phyloP scores from a whole-genome alignment of 2,113 vertebrate genomes.

The Megalops atlanticus region DNA sequence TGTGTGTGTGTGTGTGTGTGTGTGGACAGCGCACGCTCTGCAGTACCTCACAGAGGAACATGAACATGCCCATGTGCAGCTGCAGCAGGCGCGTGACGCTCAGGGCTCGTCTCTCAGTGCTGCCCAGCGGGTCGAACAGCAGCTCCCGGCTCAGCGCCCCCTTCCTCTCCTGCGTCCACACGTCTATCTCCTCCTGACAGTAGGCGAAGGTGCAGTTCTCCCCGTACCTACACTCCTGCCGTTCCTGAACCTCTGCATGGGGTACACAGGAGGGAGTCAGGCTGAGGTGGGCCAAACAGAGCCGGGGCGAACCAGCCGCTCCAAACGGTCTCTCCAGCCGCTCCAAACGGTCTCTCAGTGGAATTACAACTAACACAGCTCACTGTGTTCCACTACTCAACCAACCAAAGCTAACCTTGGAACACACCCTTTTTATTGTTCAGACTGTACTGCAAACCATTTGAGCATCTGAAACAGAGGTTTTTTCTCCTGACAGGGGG shows the following conservation, averaged over 20 bases:
- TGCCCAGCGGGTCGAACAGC: slow-evolving; percentile 92
- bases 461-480: no score
- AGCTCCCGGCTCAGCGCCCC: slow-evolving; percentile 94
- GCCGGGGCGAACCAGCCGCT: background rate
- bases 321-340: background rate
- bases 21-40: slow-evolving; percentile 27
- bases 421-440: no score
- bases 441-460: no score
- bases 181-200: slow-evolving; percentile 98
- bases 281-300: background rate
- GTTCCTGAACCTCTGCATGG: slow-evolving; percentile 90
- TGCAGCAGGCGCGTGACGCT: slow-evolving; percentile 93
- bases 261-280: accelerated
- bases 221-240: slow-evolving; percentile 98
- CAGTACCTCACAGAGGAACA: slow-evolving; percentile 99
- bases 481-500: no score
- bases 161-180: slow-evolving; percentile 98
- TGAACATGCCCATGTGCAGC: slow-evolving; percentile 98
- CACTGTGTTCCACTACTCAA: no score
- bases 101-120: slow-evolving; percentile 85
- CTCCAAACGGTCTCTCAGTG: background rate
- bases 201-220: slow-evolving; percentile 99
- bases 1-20: slow-evolving; percentile 65
- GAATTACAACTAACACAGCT: no score
- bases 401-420: no score